Evolutionary conservation across 1,140 invertebrate genomes (phyloP).

Genomic region (Pantala flavescens): DNA sequence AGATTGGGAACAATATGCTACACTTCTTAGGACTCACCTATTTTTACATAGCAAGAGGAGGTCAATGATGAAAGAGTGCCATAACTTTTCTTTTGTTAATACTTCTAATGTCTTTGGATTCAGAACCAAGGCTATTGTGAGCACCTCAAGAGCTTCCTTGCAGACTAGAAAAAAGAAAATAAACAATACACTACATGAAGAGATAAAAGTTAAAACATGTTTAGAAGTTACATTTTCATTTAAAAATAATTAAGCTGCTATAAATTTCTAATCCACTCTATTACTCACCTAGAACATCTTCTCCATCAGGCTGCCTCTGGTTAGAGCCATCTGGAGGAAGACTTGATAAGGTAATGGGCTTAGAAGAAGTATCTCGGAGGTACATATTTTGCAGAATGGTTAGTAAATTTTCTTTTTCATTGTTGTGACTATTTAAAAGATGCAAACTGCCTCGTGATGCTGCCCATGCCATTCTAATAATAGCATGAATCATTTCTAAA

Average conservation of each 20-base stretch:
- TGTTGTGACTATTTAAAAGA: slow-evolving; percentile 42
- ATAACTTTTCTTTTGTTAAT: slow-evolving; percentile 59
- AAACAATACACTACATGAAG: neutral
- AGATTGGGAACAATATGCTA: neutral
- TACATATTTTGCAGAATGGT: neutral
- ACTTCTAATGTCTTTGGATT: slow-evolving; percentile 70
- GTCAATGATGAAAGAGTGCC: slow-evolving; percentile 82
- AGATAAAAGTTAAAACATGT: neutral
- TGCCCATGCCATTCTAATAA: slow-evolving; percentile 68
- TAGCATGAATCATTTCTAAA: slow-evolving; percentile 51
- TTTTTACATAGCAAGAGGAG: slow-evolving; percentile 62
- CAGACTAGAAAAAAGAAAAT: slow-evolving; percentile 49
- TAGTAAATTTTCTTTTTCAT: neutral
- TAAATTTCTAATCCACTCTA: too few relatives aligned
- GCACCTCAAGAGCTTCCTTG: slow-evolving; percentile 82
- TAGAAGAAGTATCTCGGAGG: neutral
- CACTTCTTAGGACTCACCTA: slow-evolving; percentile 30
- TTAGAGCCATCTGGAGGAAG: neutral
- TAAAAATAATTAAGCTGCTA: neutral
- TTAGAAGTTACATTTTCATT: neutral
- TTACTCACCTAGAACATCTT: neutral
- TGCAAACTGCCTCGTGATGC: slow-evolving; percentile 59
- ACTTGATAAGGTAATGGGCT: neutral
- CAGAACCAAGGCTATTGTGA: slow-evolving; percentile 78
- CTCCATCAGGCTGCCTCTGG: neutral